These are phyloP conservation scores for Pseudonaja textilis DNA, from an alignment of 2,113 vertebrate genomes.

Conservation along the genomic window DNA sequence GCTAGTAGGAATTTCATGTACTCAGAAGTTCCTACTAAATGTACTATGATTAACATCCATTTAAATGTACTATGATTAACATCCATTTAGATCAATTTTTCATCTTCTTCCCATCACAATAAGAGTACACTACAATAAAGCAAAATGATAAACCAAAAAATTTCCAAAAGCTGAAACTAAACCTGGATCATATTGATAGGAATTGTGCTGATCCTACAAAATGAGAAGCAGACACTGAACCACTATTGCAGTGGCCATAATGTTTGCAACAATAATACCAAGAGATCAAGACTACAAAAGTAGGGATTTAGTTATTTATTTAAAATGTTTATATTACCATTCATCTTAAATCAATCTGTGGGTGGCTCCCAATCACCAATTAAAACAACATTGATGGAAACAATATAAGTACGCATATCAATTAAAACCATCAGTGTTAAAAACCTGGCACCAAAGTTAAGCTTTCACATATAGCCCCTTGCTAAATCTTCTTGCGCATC, in stretches of 20 bases:
- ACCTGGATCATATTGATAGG: neutral
- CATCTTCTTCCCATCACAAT: neutral
- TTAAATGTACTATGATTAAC: neutral
- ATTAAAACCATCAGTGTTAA: neutral
- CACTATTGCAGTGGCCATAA: neutral
- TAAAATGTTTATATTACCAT: neutral
- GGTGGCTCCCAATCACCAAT: neutral
- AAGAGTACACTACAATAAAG: neutral
- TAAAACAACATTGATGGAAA: neutral
- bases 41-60: neutral
- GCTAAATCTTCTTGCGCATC: neutral
- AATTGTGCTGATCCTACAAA: neutral
- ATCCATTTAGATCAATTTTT: neutral
- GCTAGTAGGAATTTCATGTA: neutral
- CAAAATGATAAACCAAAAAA: neutral
- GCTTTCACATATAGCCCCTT: neutral
- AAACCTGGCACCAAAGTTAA: neutral
- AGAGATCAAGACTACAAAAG: neutral
- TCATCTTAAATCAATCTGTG: neutral
- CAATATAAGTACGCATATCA: neutral
- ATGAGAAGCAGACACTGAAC: neutral
- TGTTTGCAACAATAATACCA: neutral
- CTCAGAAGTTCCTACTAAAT: too few species aligned
- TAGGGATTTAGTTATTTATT: neutral
- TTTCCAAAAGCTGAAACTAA: neutral